A percentile compares a stretch with the other conserved stretches of the same genome.
Conservation (phyloP, 2,888 invertebrate genomes). For the Habroteleia sp. region DNA sequence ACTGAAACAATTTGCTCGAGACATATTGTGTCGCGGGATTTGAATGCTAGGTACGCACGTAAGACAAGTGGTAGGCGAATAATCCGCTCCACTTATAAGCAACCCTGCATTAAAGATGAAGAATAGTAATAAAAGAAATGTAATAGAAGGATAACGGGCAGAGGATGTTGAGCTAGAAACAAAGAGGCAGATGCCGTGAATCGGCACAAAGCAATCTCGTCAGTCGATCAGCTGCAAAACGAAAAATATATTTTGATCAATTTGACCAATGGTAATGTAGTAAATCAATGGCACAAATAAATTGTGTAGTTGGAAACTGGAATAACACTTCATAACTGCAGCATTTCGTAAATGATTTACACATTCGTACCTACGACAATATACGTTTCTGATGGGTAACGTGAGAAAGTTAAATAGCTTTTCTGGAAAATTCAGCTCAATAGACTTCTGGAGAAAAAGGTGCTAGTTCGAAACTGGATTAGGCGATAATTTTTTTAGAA, state of each 20-base stretch:
- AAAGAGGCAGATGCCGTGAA: conserved; percentile 63
- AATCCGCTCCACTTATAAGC: conserved; percentile 49
- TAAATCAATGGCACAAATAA: conserved; percentile 29
- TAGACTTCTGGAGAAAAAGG: too few relatives aligned
- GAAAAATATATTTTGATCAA: conserved; percentile 52
- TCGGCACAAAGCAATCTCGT: conserved; percentile 61
- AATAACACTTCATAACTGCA: neutral
- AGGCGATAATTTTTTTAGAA: too few relatives aligned
- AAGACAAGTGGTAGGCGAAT: conserved; percentile 53
- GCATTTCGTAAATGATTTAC: neutral
- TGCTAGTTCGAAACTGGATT: too few relatives aligned
- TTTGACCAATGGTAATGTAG: conserved; percentile 39
- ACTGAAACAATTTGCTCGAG: conserved; percentile 37
- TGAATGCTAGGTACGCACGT: conserved; percentile 49
- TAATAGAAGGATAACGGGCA: conserved; percentile 59
- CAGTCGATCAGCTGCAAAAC: conserved; percentile 59
- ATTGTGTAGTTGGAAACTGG: conserved; percentile 11
- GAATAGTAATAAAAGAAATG: conserved; percentile 61
- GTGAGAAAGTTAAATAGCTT: too few relatives aligned
- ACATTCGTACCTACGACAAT: too few relatives aligned
- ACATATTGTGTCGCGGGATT: conserved; percentile 9
- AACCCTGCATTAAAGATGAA: conserved; percentile 52
- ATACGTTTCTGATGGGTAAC: too few relatives aligned
- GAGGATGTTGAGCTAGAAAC: conserved; percentile 59
- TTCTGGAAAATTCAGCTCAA: too few relatives aligned